phyloP scores from a whole-genome alignment of 2,888 invertebrate species.

The Agrotis segetum region DNA sequence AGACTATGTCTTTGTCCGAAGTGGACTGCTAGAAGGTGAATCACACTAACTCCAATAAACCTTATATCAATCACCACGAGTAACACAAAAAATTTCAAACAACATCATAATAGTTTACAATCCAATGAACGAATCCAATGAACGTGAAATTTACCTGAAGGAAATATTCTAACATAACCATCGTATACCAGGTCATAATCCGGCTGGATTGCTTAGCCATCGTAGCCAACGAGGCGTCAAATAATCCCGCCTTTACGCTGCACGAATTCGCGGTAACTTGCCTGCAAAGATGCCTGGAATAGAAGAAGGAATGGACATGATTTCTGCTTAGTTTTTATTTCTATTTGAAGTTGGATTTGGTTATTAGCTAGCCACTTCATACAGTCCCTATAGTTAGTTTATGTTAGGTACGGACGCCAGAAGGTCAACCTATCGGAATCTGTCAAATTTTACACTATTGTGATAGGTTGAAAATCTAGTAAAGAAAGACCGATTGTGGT shows the following conservation, averaged over 20 bases:
- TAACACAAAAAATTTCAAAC: neutral
- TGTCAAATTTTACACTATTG: no score
- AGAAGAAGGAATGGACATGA: constrained; percentile 20
- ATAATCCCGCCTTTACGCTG: constrained; percentile 72
- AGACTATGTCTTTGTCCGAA: no score
- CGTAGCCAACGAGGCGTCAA: constrained; percentile 70
- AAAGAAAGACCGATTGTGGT: no score
- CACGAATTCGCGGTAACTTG: constrained; percentile 59
- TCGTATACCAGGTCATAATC: constrained; percentile 60
- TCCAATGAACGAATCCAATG: constrained; percentile 5
- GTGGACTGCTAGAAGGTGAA: no score
- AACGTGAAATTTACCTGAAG: constrained; percentile 33
- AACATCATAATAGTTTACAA: constrained; percentile 14
- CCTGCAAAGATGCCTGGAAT: constrained; percentile 56
- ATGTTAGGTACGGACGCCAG: no score
- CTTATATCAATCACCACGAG: no score
- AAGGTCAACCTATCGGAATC: no score
- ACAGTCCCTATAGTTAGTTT: no score
- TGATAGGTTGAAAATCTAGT: no score
- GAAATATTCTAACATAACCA: constrained; percentile 46
- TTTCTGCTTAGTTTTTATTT: neutral
- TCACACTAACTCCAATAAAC: no score
- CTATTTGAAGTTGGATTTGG: no score
- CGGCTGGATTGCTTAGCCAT: constrained; percentile 64
- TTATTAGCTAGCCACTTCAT: no score